Evolutionary conservation across 2,888 invertebrate genomes (phyloP).

Genomic region (Helleia helle): DNA sequence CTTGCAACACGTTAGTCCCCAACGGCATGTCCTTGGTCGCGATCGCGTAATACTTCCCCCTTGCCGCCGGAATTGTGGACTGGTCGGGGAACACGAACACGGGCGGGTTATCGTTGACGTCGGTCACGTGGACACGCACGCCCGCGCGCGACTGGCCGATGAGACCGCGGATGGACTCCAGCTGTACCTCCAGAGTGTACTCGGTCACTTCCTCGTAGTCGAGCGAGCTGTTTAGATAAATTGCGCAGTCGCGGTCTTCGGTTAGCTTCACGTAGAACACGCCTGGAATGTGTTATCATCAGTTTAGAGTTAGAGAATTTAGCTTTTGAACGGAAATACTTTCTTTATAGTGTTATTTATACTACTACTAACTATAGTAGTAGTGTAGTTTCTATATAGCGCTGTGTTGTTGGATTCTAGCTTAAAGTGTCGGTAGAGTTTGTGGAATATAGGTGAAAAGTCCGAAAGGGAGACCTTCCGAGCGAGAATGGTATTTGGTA

Average conservation of each 20-base stretch:
- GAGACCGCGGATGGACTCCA: conserved; percentile 86
- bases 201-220: conserved; percentile 86
- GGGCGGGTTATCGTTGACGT: conserved; percentile 93
- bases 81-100: conserved; percentile 82
- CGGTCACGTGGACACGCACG: conserved; percentile 86
- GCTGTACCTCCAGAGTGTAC: conserved; percentile 83
- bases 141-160: conserved; percentile 82
- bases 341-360: too few relatives aligned
- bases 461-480: too few relatives aligned
- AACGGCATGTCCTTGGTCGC: conserved; percentile 82
- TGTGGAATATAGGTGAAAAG: too few relatives aligned
- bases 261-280: conserved; percentile 83
- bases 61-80: conserved; percentile 67
- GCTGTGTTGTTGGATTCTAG: too few relatives aligned
- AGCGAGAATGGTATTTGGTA: too few relatives aligned
- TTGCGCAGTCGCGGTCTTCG: conserved; percentile 87
- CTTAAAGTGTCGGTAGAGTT: too few relatives aligned
- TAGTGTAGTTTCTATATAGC: too few relatives aligned
- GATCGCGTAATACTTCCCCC: conserved; percentile 85
- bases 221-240: conserved; percentile 80
- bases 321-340: too few relatives aligned
- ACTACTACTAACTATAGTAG: too few relatives aligned
- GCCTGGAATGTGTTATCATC: conserved; percentile 44
- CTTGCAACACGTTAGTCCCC: conserved; percentile 84
- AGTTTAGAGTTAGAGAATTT: too few relatives aligned